These are phyloP conservation scores for Apostichopus californicus DNA, from an alignment of 35 echinoderm and acorn worm species.

Conservation along the genomic window DNA sequence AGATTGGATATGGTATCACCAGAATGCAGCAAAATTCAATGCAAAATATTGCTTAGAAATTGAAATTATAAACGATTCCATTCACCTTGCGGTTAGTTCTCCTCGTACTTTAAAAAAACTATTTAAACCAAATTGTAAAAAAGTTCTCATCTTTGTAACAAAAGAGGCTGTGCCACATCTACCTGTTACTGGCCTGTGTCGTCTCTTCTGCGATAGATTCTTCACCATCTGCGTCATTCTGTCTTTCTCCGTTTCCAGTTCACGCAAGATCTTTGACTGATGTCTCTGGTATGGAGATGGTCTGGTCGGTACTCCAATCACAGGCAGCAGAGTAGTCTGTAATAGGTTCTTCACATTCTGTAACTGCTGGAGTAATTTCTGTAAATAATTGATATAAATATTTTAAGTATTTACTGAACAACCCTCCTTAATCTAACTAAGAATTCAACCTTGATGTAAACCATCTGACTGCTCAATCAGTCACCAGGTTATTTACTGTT, in stretches of 20 bases:
- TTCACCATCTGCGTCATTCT: conserved; percentile 9
- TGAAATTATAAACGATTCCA: too few species aligned
- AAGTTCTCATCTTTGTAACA: too few species aligned
- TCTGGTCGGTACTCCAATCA: conserved; percentile 30
- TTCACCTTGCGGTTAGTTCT: too few species aligned
- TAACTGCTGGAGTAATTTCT: conserved; percentile 18
- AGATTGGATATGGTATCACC: too few species aligned
- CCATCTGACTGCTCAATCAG: too few species aligned
- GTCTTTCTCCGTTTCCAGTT: conserved; percentile 24
- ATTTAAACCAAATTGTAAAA: too few species aligned
- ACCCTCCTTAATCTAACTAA: too few species aligned
- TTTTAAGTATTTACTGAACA: neutral
- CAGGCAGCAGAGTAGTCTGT: neutral
- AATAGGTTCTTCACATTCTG: conserved; percentile 31
- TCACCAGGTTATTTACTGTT: too few species aligned
- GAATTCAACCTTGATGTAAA: too few species aligned
- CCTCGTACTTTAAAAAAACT: too few species aligned
- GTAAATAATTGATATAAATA: neutral
- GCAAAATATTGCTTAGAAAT: too few species aligned
- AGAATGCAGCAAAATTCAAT: too few species aligned
- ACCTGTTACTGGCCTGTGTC: conserved; percentile 3
- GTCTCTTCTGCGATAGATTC: conserved; percentile 12
- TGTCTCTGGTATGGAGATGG: neutral
- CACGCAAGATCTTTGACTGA: conserved; percentile 8
- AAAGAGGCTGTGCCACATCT: neutral